A percentile compares a stretch with the other conserved stretches of the same genome.
phyloP scores from a whole-genome alignment of 2,113 vertebrate genomes.

The Ctenodactylus gundi region DNA sequence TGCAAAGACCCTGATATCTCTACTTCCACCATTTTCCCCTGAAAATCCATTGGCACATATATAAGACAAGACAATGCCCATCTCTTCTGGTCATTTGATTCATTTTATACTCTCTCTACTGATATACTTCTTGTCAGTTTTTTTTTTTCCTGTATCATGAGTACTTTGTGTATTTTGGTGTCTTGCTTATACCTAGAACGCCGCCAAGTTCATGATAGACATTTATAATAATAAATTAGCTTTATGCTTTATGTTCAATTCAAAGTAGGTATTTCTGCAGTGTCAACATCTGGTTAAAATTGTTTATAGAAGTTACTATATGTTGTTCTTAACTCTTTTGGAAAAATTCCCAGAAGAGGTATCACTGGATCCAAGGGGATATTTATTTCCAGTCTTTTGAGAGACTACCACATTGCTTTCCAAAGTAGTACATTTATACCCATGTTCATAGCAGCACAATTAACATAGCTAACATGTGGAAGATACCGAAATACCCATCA shows the following conservation, averaged over 20 bases:
- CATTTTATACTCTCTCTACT: background rate
- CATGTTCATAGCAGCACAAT: too few relatives aligned
- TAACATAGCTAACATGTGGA: too few relatives aligned
- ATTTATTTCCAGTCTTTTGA: too few relatives aligned
- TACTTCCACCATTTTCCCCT: background rate
- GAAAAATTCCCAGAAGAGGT: too few relatives aligned
- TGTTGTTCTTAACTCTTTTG: too few relatives aligned
- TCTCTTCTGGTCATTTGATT: background rate
- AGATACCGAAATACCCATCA: too few relatives aligned
- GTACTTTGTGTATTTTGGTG: background rate
- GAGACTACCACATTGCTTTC: too few relatives aligned
- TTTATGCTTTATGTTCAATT: constrained; percentile 12
- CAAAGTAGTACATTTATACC: too few relatives aligned
- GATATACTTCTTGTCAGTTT: background rate
- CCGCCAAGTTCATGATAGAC: background rate
- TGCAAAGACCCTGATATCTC: background rate
- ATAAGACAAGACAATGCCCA: background rate
- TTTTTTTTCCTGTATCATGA: background rate
- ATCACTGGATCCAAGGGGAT: too few relatives aligned
- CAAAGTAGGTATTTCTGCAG: background rate
- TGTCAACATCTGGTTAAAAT: constrained; percentile 19
- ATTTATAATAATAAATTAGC: background rate
- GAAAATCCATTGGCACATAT: background rate
- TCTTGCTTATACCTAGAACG: background rate
- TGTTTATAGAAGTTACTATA: too few relatives aligned